Base-by-base conservation (phyloP, 2,888 invertebrate species). In the Masnerella sp. region DNA sequence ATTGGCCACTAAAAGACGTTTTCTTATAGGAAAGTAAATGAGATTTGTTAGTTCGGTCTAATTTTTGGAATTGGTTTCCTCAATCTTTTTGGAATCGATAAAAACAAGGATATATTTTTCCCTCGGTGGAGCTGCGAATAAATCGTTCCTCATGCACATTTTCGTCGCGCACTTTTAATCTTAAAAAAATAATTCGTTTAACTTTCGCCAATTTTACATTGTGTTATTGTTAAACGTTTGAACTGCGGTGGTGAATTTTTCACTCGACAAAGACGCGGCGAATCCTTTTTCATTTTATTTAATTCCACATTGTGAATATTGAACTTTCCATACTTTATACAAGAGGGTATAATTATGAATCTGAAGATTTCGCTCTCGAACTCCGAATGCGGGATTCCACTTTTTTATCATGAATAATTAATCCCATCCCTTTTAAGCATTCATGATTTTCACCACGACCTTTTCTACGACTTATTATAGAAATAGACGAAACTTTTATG, bases 401-500 rank as follows among this genome's bases (percentile, higher is more conserved):
- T 36, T 56, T 30, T 49, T 30, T 32, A 34, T 34, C 49, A 67
- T 67, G 67, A 56, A 67, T 67, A 67, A 56, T 67, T 67, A 67
- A 67, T 67, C 62, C 17, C 40, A 22, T 49, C 30, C 47, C 14
- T 56, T 56, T 65, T 38, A 56, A 56, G 45, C 54, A 65, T 65
- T 65, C 65, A 65, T 47, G 65, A 65, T 56, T 52, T 64, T 54
- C 11, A 54, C 45, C 54, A 45, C 45, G 25, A 36, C 20, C 51
- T 43, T 42, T 34, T 25, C 52, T 15, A 34, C 20, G 51, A 32
- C 51, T 62, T 51, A 51, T 62, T 22, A 42, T 34, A 51, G 25
- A 30, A 38, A 49, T 45, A 49, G 17, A 28, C 36, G 45, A 25
- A 59, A 59, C 34, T 34, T 5, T 25, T 25, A 25, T 25, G 7